Base-by-base conservation (phyloP, 2,113 vertebrate species). In the Hippocampus barbouri region DNA sequence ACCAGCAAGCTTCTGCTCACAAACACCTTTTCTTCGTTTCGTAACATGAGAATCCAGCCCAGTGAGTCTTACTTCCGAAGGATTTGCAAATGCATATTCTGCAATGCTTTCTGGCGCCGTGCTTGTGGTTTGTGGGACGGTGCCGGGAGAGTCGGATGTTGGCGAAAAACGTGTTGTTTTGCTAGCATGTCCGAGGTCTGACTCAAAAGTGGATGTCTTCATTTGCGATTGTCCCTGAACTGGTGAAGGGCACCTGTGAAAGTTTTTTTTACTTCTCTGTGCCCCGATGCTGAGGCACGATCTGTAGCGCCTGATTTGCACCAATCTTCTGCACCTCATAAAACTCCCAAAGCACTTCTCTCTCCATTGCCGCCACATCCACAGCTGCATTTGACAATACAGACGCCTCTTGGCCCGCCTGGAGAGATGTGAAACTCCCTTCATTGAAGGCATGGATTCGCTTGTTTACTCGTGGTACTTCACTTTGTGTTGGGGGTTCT, bases 301-400 rank as follows among this genome's bases (percentile, higher is more conserved):
- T 0, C 41, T 0, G 0, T 66, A 45, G 27, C 27, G 7, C 43
- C 47, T 27, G 23, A 61, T 30, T 15, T 16, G 45, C 2, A 25
- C 25, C 23, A 5, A 18, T 63, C 60, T 79, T 38, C 63, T 81
- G 9, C 41, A 16, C 68, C 70, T 73, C 40, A 72, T 75, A 1
- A 79, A 64, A 40, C 67, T 43, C 23, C 79, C 71, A 40, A 23
- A 21, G 38, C 54, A 77, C 34, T 72, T 83, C 54, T 79, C 66
- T 60, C 70, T 77, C 30, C 68, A 25, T 74, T 75, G 86, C 71
- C 83, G 83, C 90, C 88, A 89, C 79, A 84, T 77, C 80, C 85
- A 89, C 0, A 90, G 66, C 73, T 84, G 80, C 16, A 85, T 65
- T 68, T 84, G 87, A 64, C 27, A 84, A 56, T 53, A 73, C 25